Evolutionary conservation across 1,140 invertebrate species (phyloP).

Genomic region (Rhagoletis pomonella): DNA sequence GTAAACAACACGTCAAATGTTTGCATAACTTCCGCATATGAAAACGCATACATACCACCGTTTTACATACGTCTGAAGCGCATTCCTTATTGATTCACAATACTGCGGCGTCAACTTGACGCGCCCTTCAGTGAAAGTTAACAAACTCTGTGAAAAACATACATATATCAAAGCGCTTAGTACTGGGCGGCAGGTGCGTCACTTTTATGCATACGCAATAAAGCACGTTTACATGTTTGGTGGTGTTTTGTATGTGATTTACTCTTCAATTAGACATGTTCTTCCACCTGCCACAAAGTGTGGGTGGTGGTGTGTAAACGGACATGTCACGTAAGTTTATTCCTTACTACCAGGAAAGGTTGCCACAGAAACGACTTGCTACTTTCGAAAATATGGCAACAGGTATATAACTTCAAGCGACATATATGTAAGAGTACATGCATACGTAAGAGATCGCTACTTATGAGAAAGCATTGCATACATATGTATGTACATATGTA

Average conservation of each 20-base stretch:
- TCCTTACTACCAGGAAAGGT: neutral
- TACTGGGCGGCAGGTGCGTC: conserved; percentile 5
- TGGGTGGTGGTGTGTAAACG: neutral
- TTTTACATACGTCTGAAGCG: neutral
- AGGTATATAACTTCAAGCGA: neutral
- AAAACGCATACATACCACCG: too few species aligned
- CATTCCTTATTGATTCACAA: neutral
- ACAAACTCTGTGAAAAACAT: neutral
- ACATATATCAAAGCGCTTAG: neutral
- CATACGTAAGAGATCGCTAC: too few species aligned
- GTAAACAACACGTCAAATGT: conserved; percentile 4
- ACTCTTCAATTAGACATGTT: neutral
- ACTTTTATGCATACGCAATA: neutral
- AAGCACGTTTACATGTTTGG: neutral
- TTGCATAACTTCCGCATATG: conserved; percentile 9
- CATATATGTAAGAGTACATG: too few species aligned
- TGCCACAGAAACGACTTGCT: neutral
- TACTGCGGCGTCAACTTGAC: conserved; percentile 20
- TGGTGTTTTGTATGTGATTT: neutral
- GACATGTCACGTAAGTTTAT: neutral
- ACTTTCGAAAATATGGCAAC: neutral
- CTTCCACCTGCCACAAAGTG: neutral
- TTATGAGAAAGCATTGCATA: too few species aligned
- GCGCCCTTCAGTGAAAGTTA: neutral
- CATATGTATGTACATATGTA: too few species aligned